Evolutionary conservation across 2,113 vertebrate species (phyloP).

Genomic region (Oplegnathus fasciatus): DNA sequence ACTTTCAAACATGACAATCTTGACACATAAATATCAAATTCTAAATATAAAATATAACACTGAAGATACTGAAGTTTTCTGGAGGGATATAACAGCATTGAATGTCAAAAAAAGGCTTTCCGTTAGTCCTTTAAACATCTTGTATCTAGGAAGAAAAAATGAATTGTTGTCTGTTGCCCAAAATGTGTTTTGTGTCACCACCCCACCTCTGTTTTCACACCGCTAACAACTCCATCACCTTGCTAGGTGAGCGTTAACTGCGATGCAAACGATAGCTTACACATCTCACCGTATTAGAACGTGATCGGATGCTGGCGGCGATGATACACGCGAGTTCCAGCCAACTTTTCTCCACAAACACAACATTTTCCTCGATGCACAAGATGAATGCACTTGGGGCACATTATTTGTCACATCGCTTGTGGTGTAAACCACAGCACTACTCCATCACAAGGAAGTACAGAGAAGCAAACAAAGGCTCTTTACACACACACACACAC

Average conservation of each 20-base stretch:
- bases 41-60: background rate
- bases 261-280: constrained; percentile 40
- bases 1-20: constrained; percentile 11
- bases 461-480: constrained; percentile 31
- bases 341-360: background rate
- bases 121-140: background rate
- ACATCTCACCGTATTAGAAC: constrained; percentile 26
- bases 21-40: constrained; percentile 9
- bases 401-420: background rate
- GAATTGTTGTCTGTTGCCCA: background rate
- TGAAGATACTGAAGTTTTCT: background rate
- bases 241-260: constrained; percentile 21
- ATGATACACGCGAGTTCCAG: constrained; percentile 20
- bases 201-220: constrained; percentile 32
- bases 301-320: background rate
- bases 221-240: constrained; percentile 42
- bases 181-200: constrained; percentile 27
- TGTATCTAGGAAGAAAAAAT: background rate
- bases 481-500: constrained; percentile 8
- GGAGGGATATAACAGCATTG: background rate
- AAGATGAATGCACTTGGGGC: constrained; percentile 7
- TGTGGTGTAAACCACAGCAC: constrained; percentile 28
- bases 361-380: constrained; percentile 1
- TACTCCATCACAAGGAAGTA: constrained; percentile 20
- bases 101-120: background rate